Evolutionary conservation across 2,113 vertebrate genomes (phyloP), one percentile per base, ranked within the genome.

Genomic region (Lanius ludovicianus): DNA sequence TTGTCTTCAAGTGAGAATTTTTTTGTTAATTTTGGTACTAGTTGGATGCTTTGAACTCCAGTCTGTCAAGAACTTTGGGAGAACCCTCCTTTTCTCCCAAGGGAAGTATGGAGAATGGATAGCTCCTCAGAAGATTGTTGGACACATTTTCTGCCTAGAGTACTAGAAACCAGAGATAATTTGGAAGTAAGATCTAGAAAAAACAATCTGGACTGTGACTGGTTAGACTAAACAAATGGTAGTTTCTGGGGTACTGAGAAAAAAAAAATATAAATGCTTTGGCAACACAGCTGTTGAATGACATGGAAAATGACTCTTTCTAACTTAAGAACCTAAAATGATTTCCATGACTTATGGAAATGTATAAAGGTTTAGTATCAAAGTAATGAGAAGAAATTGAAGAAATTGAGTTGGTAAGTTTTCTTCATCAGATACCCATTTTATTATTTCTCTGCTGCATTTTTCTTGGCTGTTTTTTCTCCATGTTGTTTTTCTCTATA

Each of bases 181-280:
- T 89, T 84, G 37, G 35, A 84, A 70, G 25, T 31, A 81, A 55
- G 44, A 90, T 83, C 59, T 77, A 81, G 85, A 85, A 93, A 86
- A 90, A 86, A 10, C 57, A 94, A 17, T 93, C 63, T 92, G 92
- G 24, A 42, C 83, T 90, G 67, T 50, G 62, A 23, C 31, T 86
- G 63, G 23, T 76, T 92, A 88, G 53, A 83, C 73, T 65, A 95
- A 93, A 85, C 65, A 92, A 85, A 80, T 33, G n/a, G 15, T 67
- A 74, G 25, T 80, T 93, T 86, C 86, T 92, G 50, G 41, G 33
- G 10, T 86, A 70, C 67, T 56, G 39, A 87, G 74, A 33, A 87
- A 73, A 81, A 81, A 81, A 46, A 50, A 17, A 68, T 59, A 39
- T 56, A 73, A 89, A 30, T 31, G 27, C 63, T 93, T 91, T 49